Base-by-base conservation (phyloP, 2,797 vertebrate species). In the Epinephelus coioides region DNA sequence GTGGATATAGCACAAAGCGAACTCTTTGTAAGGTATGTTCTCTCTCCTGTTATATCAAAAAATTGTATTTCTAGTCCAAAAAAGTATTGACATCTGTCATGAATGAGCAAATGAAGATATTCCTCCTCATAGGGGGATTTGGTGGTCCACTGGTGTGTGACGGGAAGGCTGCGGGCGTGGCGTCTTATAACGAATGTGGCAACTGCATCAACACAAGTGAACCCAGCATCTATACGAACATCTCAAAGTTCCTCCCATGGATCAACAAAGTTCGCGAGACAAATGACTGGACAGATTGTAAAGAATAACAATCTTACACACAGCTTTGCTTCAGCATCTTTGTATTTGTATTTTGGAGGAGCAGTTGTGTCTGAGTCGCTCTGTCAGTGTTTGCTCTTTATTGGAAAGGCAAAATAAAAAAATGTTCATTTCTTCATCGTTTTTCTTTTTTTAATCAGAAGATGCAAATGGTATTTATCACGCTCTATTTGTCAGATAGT, bases 191-290 rank as follows among this genome's bases (percentile, higher is more conserved):
- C 9, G 1, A 40, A 40, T 9, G 10, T 11, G 38, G 38, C 38
- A 40, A 40, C 38, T 43, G 40, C 3, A 3, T 12, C 40, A 43
- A 34, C 6, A 6, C 6, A 34, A 34, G 0, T 34, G 34, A 34
- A 34, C 34, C 9, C 40, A 92, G 91, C 10, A 6, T 93, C 75
- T 94, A 89, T 18, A 91, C 87, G 9, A 11, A 90, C 2, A 75
- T 94, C 46, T 83, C 85, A 30, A 87, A 88, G 47, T 86, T 73
- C 68, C 19, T 70, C 1, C 1, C 10, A 15, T 94, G 92, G 94
- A 69, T 69, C 54, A 15, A n/a, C 0, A 15, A 3, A 1, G 13
- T 13, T 53, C 2, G 6, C 5, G 6, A 54, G 1, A 2, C 23
- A 23, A 23, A 23, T 23, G 23, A 14, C 3, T 54, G 51, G 40